Conservation (phyloP, 2,113 vertebrate genomes). For the Fregetta grallaria region DNA sequence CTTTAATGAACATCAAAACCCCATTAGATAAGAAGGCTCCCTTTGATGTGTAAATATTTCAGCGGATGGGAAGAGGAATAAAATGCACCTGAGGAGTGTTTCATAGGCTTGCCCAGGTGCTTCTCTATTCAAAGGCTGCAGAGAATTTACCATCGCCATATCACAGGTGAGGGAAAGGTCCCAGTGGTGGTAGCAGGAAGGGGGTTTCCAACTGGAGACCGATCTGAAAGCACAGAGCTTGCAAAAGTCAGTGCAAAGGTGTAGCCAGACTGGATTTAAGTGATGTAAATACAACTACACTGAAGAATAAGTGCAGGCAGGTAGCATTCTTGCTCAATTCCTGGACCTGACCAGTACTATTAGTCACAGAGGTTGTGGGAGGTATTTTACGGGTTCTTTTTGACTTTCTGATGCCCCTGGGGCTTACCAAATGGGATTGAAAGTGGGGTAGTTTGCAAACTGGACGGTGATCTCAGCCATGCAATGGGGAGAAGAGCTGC, state of each 20-base stretch:
- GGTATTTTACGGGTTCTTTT: not conserved
- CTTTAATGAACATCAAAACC: not conserved
- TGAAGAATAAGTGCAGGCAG: not conserved
- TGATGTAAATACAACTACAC: not conserved
- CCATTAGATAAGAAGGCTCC: not conserved
- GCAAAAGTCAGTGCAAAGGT: not conserved
- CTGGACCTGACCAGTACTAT: not conserved
- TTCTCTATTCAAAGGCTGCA: not conserved
- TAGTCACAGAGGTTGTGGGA: not conserved
- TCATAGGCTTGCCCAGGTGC: not conserved
- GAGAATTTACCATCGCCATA: not conserved
- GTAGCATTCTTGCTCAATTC: not conserved
- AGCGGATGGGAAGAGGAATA: not conserved
- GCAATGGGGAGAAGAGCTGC: not conserved
- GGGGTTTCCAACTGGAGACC: not conserved
- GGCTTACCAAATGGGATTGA: not conserved
- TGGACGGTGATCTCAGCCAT: not conserved
- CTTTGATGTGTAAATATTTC: constrained; percentile 8
- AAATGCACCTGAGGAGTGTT: not conserved
- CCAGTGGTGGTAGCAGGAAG: not conserved
- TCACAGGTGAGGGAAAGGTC: not conserved
- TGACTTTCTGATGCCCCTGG: not conserved
- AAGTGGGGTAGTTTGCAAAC: not conserved
- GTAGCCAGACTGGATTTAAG: not conserved
- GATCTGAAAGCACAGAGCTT: not conserved